Percentiles rank a stretch among this genome's conserved stretches.
phyloP scores from a whole-genome alignment of 2,113 vertebrate species.

The Amblyopsis rosae region DNA sequence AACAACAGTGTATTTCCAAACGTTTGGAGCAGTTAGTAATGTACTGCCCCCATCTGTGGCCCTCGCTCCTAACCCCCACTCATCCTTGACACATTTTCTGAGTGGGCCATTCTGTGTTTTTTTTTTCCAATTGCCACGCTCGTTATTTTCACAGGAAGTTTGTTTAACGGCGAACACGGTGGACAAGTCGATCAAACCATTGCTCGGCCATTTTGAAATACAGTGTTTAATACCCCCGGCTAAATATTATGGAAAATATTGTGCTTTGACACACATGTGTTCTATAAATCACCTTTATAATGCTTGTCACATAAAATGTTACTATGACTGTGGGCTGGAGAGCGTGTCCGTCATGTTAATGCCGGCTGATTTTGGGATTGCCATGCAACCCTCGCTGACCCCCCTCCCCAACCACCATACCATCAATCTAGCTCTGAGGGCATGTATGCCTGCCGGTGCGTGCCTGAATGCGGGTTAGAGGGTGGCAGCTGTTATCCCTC shows the following conservation, averaged over 20 bases:
- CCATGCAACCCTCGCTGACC: conserved; percentile 24
- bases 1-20: conserved; percentile 26
- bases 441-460: conserved; percentile 65
- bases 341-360: conserved; percentile 66
- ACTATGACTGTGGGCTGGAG: conserved; percentile 66
- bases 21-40: no score
- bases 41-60: no score
- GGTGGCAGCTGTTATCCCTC: conserved; percentile 62
- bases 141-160: conserved; percentile 71
- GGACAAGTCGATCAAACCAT: conserved; percentile 54
- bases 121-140: conserved; percentile 53
- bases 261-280: conserved; percentile 67
- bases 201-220: conserved; percentile 58
- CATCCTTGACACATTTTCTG: conserved; percentile 46
- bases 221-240: conserved; percentile 54
- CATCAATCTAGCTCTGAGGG: conserved; percentile 73
- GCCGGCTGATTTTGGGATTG: conserved; percentile 53
- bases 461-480: conserved; percentile 77
- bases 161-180: conserved; percentile 56
- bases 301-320: conserved; percentile 80
- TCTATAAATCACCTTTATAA: conserved; percentile 79
- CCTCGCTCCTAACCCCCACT: conserved; percentile 9
- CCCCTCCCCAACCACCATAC: conserved; percentile 12
- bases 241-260: conserved; percentile 71
- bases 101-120: conserved; percentile 34